A percentile compares a stretch with the other conserved stretches of the same genome.
Evolutionary conservation across 2,888 invertebrate species (phyloP).

Genomic region (Drosophila mayaguana): DNA sequence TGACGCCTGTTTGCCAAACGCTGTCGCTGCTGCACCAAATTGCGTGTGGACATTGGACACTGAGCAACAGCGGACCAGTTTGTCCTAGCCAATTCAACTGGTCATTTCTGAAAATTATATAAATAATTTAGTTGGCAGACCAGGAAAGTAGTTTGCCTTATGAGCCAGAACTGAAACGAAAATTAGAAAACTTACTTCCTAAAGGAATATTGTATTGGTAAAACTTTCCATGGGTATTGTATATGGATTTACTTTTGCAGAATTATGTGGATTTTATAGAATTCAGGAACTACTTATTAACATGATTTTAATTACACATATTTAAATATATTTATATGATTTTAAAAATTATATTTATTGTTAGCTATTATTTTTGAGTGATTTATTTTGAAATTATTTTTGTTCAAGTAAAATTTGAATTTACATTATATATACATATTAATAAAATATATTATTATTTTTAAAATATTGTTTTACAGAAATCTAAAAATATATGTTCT

Average conservation of each 20-base stretch:
- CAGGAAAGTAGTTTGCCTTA: neutral
- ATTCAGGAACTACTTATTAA: no score
- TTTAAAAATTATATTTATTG: no score
- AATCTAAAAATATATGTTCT: no score
- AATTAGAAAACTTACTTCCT: neutral
- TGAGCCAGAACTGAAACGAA: neutral
- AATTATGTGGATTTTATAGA: neutral
- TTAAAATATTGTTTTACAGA: no score
- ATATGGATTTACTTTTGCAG: neutral
- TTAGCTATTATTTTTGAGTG: no score
- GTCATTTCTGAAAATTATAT: constrained; percentile 1
- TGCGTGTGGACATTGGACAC: constrained; percentile 33
- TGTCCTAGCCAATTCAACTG: neutral
- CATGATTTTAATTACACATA: no score
- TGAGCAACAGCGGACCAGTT: constrained; percentile 12
- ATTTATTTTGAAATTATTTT: no score
- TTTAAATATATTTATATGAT: no score
- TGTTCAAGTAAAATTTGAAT: no score
- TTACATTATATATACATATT: no score
- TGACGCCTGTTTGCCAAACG: constrained; percentile 44
- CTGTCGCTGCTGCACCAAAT: constrained; percentile 53
- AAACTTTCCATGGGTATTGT: neutral
- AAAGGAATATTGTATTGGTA: neutral
- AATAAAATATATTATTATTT: no score
- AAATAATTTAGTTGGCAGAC: neutral